Evolutionary conservation across 2,113 vertebrate species (phyloP), one percentile per base, ranked within the genome.

Genomic region (Lepus europaeus): DNA sequence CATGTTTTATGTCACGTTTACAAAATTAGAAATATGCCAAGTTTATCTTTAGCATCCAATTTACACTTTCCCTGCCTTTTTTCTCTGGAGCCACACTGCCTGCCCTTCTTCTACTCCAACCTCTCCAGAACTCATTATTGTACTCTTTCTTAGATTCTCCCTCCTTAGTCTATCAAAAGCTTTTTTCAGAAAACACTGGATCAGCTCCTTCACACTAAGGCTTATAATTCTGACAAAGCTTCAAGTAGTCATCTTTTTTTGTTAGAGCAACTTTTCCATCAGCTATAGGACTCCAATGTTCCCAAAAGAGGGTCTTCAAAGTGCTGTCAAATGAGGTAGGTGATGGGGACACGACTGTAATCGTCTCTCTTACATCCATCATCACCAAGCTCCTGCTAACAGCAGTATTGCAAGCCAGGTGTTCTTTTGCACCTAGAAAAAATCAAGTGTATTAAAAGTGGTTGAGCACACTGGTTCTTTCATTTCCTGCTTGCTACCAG

Each of bases 191-290:
- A 92, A 69, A 20, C 31, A 90, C 4, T 53, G 3, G 11, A 90
- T 80, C 84, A 74, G 82, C 22, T 90, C 29, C 14, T 73, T 94
- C 27, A 59, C 11, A 56, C 59, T 61, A 61, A 19, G n/a, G 10
- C 19, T 88, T 90, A 84, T 72, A 78, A 86, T 90, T 92, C 87
- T 95, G 25, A n/a, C 70, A 83, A 91, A 36, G 23, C 36, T 86
- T 88, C 66, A 87, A 69, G 9, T 87, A 39, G 77, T 81, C 25
- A 61, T 77, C 33, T 17, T 89, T 61, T 36, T 56, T 29, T 56
- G 9, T 63, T 88, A 88, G 66, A 83, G 33, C 45, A 51, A 20
- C 1, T 84, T 92, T 95, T 72, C 72, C 66, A 66, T 76, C 3
- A 96, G 45, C 23, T 14, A 31, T 29, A 82, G 22, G 53, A 89